phyloP scores from a whole-genome alignment of 2,113 vertebrate genomes.

The Salminus brasiliensis region DNA sequence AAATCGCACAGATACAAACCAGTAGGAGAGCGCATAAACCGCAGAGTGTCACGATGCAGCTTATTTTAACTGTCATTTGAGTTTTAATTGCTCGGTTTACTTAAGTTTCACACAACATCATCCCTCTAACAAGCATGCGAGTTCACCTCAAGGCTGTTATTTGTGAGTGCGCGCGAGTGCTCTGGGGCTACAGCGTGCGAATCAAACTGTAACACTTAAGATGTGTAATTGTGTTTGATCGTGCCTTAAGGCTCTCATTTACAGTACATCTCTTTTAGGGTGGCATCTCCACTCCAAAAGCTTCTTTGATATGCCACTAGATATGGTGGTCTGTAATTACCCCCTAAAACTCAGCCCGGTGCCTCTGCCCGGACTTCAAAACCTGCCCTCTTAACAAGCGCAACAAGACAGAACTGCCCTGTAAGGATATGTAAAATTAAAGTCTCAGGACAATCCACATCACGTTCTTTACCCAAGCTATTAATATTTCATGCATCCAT shows the following conservation, averaged over 20 bases:
- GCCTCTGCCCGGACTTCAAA: conserved; percentile 25
- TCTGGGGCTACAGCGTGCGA: background rate
- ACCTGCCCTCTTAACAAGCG: conserved; percentile 31
- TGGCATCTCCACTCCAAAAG: conserved; percentile 5
- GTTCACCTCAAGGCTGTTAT: background rate
- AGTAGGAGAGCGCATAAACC: background rate
- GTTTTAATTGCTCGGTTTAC: background rate
- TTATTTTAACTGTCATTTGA: background rate
- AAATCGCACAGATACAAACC: conserved; percentile 1
- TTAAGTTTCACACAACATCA: background rate
- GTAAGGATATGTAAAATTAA: conserved; percentile 60
- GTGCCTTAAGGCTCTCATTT: conserved; percentile 22
- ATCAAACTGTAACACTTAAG: conserved; percentile 31
- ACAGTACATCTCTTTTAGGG: conserved; percentile 28
- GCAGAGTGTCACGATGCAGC: background rate
- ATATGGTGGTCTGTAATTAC: conserved; percentile 32
- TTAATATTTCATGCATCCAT: conserved; percentile 70
- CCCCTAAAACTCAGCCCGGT: background rate
- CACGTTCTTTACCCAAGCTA: conserved; percentile 58
- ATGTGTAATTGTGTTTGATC: conserved; percentile 35
- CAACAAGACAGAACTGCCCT: conserved; percentile 48
- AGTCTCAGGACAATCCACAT: conserved; percentile 58
- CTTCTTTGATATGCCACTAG: conserved; percentile 32
- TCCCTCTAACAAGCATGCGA: background rate
- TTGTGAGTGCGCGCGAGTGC: background rate